Conservation (phyloP, 2,888 invertebrate species). For the Electrophaes corylata region DNA sequence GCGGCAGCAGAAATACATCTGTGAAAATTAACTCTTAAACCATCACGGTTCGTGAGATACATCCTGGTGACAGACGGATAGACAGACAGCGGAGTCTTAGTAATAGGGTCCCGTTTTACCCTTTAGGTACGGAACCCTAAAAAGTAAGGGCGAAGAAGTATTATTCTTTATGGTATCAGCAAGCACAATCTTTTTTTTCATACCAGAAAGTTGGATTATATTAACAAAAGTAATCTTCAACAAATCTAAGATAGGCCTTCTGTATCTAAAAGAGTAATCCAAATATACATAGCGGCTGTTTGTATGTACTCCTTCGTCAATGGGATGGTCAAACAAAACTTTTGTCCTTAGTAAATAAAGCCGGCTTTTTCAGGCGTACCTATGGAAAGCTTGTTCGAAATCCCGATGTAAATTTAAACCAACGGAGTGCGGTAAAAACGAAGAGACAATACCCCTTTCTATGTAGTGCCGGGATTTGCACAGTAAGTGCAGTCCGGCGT, state of each 20-base stretch:
- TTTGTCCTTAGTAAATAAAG: constrained; percentile 47
- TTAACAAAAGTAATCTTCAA: constrained; percentile 6
- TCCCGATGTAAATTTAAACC: constrained; percentile 37
- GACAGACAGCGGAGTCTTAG: no score
- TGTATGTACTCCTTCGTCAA: constrained; percentile 37
- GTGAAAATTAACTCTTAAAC: no score
- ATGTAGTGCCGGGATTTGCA: constrained; percentile 29
- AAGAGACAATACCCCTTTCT: constrained; percentile 27
- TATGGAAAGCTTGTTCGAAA: constrained; percentile 33
- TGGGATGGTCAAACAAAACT: constrained; percentile 43
- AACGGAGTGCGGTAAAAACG: constrained; percentile 23
- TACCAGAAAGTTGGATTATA: background rate
- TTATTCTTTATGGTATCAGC: background rate
- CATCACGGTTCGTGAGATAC: no score
- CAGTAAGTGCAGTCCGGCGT: constrained; percentile 21
- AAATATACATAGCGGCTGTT: constrained; percentile 28
- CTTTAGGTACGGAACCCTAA: no score
- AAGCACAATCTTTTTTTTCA: background rate
- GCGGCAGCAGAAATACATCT: no score
- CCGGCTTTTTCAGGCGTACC: constrained; percentile 37
- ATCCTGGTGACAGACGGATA: no score
- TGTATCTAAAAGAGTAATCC: constrained; percentile 19
- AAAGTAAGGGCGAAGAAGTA: no score
- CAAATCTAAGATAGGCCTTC: constrained; percentile 1
- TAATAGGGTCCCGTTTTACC: no score